These are phyloP conservation scores for Ptilonorhynchus violaceus DNA, from an alignment of 2,113 vertebrate species.

Conservation along the genomic window DNA sequence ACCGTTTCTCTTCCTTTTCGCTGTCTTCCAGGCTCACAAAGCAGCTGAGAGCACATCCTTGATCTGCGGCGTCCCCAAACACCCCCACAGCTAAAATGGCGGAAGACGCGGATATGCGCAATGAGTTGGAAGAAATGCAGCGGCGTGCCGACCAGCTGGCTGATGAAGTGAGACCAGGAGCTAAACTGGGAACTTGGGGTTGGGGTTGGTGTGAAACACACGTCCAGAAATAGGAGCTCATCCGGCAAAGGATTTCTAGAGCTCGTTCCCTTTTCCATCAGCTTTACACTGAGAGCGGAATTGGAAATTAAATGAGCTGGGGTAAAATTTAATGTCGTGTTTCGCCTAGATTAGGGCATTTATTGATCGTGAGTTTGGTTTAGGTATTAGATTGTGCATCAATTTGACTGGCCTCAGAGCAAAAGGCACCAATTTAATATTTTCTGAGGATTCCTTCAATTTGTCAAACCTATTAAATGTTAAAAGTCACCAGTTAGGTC, in stretches of 20 bases:
- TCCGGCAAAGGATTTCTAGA: neutral
- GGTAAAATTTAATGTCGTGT: neutral
- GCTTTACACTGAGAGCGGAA: neutral
- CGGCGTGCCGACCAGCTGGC: conserved; percentile 94
- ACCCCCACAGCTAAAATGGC: conserved; percentile 86
- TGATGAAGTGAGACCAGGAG: conserved; percentile 84
- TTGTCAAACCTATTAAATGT: conserved; percentile 8
- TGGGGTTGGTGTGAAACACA: neutral
- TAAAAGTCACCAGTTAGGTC: neutral
- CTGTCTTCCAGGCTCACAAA: conserved; percentile 65
- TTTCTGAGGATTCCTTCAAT: conserved; percentile 42
- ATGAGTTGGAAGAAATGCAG: conserved; percentile 99
- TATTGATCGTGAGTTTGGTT: conserved; percentile 30
- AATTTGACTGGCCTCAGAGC: conserved; percentile 15
- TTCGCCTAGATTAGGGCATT: conserved; percentile 5
- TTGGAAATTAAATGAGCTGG: neutral
- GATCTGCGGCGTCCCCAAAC: conserved; percentile 67
- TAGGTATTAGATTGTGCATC: conserved; percentile 31
- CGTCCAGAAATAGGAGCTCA: neutral
- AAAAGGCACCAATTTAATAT: conserved; percentile 46
- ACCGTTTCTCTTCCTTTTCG: neutral
- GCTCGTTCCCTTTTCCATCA: neutral
- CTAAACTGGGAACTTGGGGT: neutral
- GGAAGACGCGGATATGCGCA: conserved; percentile 97
- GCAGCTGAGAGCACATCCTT: conserved; percentile 58